Base-by-base conservation (phyloP, 92 coral and sea anemone genomes). In the Bergia sp. region DNA sequence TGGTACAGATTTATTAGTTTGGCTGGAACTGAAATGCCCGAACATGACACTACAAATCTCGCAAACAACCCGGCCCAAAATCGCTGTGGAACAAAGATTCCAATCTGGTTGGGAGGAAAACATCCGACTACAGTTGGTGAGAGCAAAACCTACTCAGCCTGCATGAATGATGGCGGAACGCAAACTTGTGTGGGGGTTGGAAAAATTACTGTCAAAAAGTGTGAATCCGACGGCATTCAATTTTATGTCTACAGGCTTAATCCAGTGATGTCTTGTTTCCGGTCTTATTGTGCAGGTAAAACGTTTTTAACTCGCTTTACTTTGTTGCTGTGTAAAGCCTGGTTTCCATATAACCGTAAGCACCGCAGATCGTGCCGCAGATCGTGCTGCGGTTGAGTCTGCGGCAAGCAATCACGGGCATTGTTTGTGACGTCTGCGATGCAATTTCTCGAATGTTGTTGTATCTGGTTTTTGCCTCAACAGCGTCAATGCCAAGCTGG, bases 11-110 rank as follows among this genome's bases (percentile, higher is more conserved):
- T 79, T 47, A 43, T 13, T n/a, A 53, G 83, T 23, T 15, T 53
- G n/a, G 83, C 83, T 50, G 83, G 83, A 36, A 29, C 69, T 47
- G 50, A 3, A 57, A 80, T 80, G 72, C 84, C 84, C 21, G 84
- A 80, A 80, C 40, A 78, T 29, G 82, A 80, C 84, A 0, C 3
- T 10, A 15, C 39, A 12, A 49, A 80, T 80, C n/a, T 21, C 9
- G 4, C 65, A 36, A 80, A 36, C 10, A 80, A 80, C 44, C 84
- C 84, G 29, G 18, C 40, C 36, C 84, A 3, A 80, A 23, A 80
- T 55, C n/a, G 15, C n/a, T 80, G 84, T 53, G 84, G 84, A 58
- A 80, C 84, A 55, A 37, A 0, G 16, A 53, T 5, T 37, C 84
- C 84, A 8, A 58, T 80, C 3, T 80, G 84, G 84, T 80, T 80